Conservation (phyloP, 2,888 invertebrate genomes). For the Stenchaetothrips biformis region DNA sequence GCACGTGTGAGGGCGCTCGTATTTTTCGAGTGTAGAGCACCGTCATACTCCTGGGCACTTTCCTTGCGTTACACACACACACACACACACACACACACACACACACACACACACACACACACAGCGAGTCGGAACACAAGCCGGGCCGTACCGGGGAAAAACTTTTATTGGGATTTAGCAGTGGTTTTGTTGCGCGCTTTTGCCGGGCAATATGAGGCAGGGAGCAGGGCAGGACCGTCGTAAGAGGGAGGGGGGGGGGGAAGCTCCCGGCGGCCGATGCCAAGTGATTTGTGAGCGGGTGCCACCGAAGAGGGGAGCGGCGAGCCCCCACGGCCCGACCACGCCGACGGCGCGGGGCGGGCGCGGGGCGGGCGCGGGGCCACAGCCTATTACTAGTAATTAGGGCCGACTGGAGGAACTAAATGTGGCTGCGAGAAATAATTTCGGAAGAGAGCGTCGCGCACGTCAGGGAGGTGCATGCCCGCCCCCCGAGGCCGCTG, state of each 20-base stretch:
- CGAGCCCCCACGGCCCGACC: neutral
- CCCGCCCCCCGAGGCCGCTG: too few relatives aligned
- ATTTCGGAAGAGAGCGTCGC: too few relatives aligned
- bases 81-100: neutral
- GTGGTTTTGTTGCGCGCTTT: constrained; percentile 17
- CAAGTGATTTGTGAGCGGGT: neutral
- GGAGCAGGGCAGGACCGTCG: neutral
- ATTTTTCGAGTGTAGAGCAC: too few relatives aligned
- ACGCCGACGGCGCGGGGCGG: too few relatives aligned
- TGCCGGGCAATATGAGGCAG: constrained; percentile 1
- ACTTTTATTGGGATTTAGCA: constrained; percentile 23
- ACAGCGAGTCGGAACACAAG: neutral
- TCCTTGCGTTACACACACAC: neutral
- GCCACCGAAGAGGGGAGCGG: neutral
- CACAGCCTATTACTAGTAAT: too few relatives aligned
- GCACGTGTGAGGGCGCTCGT: too few relatives aligned
- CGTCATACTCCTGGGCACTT: too few relatives aligned
- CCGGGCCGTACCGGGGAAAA: constrained; percentile 1
- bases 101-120: neutral
- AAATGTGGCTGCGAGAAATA: too few relatives aligned
- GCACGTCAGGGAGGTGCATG: too few relatives aligned
- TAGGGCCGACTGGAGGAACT: too few relatives aligned
- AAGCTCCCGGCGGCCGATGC: neutral
- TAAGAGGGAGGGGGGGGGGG: neutral
- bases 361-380: too few relatives aligned